phyloP scores from a whole-genome alignment of 2,113 vertebrate species.

The Archocentrus centrarchus region DNA sequence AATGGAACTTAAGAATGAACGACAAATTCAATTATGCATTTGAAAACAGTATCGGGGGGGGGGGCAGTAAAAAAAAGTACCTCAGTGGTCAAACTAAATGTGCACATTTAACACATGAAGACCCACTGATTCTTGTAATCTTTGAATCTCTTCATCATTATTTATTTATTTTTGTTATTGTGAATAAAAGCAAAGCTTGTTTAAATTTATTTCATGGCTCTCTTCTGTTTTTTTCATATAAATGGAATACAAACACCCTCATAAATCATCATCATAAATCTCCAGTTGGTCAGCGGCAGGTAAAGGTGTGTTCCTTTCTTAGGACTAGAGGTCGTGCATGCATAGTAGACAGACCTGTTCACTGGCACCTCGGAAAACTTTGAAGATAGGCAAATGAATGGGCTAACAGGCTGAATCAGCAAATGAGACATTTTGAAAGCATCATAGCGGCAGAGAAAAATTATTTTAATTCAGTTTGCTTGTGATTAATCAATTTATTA shows the following conservation, averaged over 20 bases:
- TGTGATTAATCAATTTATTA: neutral
- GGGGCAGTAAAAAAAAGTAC: neutral
- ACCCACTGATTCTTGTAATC: neutral
- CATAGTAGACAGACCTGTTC: conserved; percentile 58
- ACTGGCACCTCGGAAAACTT: conserved; percentile 3
- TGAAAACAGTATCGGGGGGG: neutral
- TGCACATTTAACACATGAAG: neutral
- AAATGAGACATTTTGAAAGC: neutral
- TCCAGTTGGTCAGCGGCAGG: neutral
- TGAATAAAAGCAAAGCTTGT: neutral
- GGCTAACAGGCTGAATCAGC: neutral
- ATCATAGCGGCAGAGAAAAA: neutral
- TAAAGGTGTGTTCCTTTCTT: conserved; percentile 34
- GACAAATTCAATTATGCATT: neutral
- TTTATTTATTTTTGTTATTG: neutral
- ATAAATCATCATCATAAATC: neutral
- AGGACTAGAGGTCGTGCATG: neutral
- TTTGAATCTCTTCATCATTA: neutral
- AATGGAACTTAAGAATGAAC: neutral
- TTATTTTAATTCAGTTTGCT: neutral
- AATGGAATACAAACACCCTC: neutral
- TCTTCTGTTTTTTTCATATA: neutral
- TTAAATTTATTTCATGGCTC: neutral
- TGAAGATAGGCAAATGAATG: neutral
- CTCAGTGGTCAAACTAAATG: neutral